phyloP scores from a whole-genome alignment of 2,113 vertebrate genomes.

The Apteryx owenii region DNA sequence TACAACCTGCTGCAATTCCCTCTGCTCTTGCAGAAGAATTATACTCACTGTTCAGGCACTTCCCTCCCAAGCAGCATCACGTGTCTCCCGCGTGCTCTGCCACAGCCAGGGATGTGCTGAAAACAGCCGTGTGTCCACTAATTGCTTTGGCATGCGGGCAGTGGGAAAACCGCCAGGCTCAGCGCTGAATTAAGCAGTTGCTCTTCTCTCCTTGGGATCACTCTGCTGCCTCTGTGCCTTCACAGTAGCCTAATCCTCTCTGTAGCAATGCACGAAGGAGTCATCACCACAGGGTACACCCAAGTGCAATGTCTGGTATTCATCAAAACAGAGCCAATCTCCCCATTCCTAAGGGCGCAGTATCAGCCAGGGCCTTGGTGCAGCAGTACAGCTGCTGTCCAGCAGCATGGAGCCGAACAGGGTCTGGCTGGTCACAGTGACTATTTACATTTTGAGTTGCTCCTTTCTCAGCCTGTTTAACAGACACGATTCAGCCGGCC shows the following conservation, averaged over 20 bases:
- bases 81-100: accelerated
- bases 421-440: neutral
- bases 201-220: neutral
- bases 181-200: neutral
- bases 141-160: neutral
- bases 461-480: neutral
- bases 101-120: neutral
- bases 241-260: neutral
- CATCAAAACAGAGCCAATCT: neutral
- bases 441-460: neutral
- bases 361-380: neutral
- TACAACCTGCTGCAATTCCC: neutral
- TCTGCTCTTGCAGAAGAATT: neutral
- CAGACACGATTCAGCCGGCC: accelerated
- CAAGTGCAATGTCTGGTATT: neutral
- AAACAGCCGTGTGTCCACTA: neutral
- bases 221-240: neutral
- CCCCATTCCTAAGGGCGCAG: neutral
- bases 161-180: neutral
- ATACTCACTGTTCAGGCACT: neutral
- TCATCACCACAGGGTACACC: accelerated
- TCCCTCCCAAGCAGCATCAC: neutral
- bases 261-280: neutral
- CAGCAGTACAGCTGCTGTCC: neutral
- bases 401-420: neutral